Evolutionary conservation across 2,113 vertebrate genomes (phyloP).

Genomic region (Cheilinus undulatus): DNA sequence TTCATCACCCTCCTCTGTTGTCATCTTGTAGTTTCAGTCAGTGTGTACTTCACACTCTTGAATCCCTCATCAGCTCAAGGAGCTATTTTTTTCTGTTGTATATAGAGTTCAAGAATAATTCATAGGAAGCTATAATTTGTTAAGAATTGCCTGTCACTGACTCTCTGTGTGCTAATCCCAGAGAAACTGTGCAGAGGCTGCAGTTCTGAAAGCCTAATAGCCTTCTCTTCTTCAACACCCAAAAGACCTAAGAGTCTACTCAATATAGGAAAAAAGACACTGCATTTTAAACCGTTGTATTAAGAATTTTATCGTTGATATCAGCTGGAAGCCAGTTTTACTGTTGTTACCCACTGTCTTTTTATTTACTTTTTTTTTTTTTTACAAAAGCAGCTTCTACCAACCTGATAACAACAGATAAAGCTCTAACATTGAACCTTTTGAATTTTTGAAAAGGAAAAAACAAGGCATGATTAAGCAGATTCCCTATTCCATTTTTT

Average conservation of each 20-base stretch:
- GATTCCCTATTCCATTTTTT: too few species aligned
- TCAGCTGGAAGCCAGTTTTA: too few species aligned
- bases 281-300: slow-evolving; percentile 3
- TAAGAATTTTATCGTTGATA: too few species aligned
- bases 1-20: not conserved
- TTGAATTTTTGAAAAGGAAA: too few species aligned
- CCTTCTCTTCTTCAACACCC: slow-evolving; percentile 29
- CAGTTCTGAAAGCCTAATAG: slow-evolving; percentile 53
- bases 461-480: too few species aligned
- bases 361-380: too few species aligned
- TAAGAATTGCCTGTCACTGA: slow-evolving; percentile 39
- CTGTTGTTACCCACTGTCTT: too few species aligned
- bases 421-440: too few species aligned
- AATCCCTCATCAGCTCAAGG: too few species aligned
- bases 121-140: slow-evolving; percentile 39
- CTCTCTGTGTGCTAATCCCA: slow-evolving; percentile 49
- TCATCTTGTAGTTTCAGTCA: not conserved
- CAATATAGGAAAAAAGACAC: not conserved
- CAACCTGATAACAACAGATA: too few species aligned
- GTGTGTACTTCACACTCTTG: too few species aligned
- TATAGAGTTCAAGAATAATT: slow-evolving; percentile 27
- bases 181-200: slow-evolving; percentile 21
- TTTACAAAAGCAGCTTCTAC: too few species aligned
- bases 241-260: slow-evolving; percentile 29
- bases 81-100: slow-evolving; percentile 18